phyloP scores from a whole-genome alignment of 2,113 vertebrate genomes.

The Misgurnus mizolepis region DNA sequence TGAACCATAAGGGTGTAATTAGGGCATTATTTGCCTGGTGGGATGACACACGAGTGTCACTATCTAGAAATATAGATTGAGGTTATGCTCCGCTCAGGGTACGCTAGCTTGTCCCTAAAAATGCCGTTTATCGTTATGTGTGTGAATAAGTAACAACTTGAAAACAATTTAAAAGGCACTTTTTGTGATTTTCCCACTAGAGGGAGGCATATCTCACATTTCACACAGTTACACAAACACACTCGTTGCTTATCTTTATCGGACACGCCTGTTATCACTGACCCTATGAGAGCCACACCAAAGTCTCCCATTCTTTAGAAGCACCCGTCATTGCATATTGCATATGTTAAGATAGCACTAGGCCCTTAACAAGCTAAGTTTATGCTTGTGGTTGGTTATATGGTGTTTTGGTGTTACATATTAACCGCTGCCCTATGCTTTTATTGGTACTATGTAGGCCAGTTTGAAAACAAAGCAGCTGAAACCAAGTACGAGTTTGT shows the following conservation, averaged over 20 bases:
- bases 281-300: conserved; percentile 28
- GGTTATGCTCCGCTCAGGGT: not conserved
- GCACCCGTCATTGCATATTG: not conserved
- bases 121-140: too few relatives aligned
- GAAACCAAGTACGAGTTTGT: conserved; percentile 19
- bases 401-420: conserved; percentile 25
- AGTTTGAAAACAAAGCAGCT: conserved; percentile 32
- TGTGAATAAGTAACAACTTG: too few relatives aligned
- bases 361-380: not conserved
- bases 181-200: conserved; percentile 20
- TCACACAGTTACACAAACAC: not conserved
- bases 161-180: not conserved
- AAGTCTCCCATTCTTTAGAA: conserved; percentile 30
- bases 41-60: conserved; percentile 52
- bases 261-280: conserved; percentile 31
- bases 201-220: conserved; percentile 26
- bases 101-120: not conserved
- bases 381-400: not conserved
- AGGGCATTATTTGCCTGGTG: conserved; percentile 49
- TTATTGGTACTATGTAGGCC: conserved; percentile 42
- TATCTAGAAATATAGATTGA: conserved; percentile 48
- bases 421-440: conserved; percentile 5
- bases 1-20: conserved; percentile 60
- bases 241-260: conserved; percentile 37
- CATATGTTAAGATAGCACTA: conserved; percentile 26